Percentiles rank a stretch among this genome's conserved stretches.
Evolutionary conservation across 2,888 invertebrate genomes (phyloP).

Genomic region (Prosapia bicincta): DNA sequence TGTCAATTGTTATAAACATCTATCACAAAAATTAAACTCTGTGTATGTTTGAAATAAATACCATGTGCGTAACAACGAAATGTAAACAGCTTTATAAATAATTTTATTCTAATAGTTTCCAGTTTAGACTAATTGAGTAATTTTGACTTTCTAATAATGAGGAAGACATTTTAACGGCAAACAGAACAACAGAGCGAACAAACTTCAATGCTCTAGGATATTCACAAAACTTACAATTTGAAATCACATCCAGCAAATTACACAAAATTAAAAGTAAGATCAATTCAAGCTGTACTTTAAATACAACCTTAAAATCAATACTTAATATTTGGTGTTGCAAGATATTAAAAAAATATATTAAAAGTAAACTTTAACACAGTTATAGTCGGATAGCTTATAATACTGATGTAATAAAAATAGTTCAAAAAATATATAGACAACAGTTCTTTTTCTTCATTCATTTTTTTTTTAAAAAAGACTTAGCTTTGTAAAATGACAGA

Average conservation of each 20-base stretch:
- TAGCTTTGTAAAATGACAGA: conserved; percentile 15
- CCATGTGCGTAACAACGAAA: too few relatives aligned
- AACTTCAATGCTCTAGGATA: not conserved
- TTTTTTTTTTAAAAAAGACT: conserved; percentile 16
- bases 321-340: conserved; percentile 24
- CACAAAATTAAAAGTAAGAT: not conserved
- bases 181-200: not conserved
- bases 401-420: conserved; percentile 28
- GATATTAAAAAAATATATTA: conserved; percentile 19
- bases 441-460: conserved; percentile 24
- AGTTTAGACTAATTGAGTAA: too few relatives aligned
- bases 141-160: too few relatives aligned
- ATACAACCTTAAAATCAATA: conserved; percentile 28
- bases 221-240: conserved; percentile 24
- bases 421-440: conserved; percentile 29
- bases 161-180: not conserved
- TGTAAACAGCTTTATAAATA: too few relatives aligned
- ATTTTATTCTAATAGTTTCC: too few relatives aligned
- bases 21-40: too few relatives aligned
- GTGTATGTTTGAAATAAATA: too few relatives aligned
- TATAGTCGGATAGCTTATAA: conserved; percentile 25
- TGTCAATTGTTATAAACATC: not conserved
- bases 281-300: conserved; percentile 13
- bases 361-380: conserved; percentile 23
- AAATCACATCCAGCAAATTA: not conserved